Conservation (phyloP, 2,113 vertebrate species). For the Lepus timidus region DNA sequence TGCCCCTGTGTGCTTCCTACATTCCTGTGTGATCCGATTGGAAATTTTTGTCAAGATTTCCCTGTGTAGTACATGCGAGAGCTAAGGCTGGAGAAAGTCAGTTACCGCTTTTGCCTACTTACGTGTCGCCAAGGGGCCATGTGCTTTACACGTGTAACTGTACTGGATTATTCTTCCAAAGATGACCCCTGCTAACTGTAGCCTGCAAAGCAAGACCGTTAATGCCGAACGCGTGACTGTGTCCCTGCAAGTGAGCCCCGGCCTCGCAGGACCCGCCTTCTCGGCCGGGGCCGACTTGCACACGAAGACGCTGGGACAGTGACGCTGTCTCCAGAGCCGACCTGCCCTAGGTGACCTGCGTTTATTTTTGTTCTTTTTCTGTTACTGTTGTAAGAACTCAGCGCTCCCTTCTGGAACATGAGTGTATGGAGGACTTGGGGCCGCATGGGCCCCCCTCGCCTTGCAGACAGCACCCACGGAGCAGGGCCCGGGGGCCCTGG, state of each 20-base stretch:
- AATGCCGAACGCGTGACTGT: constrained; percentile 32
- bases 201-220: constrained; percentile 46
- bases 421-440: not conserved
- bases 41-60: constrained; percentile 39
- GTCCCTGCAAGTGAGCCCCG: constrained; percentile 52
- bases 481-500: rapidly evolving
- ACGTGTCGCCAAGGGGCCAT: constrained; percentile 20
- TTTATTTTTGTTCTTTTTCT: not conserved
- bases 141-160: constrained; percentile 66
- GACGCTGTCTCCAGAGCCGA: constrained; percentile 30
- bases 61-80: not conserved
- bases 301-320: not conserved
- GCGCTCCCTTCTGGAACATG: not conserved
- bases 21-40: constrained; percentile 60
- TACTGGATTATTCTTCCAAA: constrained; percentile 41
- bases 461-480: not conserved
- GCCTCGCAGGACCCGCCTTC: not conserved
- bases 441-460: not conserved
- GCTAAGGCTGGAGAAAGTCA: constrained; percentile 14
- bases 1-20: constrained; percentile 56
- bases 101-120: constrained; percentile 52
- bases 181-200: constrained; percentile 60
- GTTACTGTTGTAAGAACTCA: not conserved
- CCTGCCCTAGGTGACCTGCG: not conserved
- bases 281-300: not conserved